Base-by-base conservation (phyloP, 2,888 invertebrate species). In the Drosophila helvetica region DNA sequence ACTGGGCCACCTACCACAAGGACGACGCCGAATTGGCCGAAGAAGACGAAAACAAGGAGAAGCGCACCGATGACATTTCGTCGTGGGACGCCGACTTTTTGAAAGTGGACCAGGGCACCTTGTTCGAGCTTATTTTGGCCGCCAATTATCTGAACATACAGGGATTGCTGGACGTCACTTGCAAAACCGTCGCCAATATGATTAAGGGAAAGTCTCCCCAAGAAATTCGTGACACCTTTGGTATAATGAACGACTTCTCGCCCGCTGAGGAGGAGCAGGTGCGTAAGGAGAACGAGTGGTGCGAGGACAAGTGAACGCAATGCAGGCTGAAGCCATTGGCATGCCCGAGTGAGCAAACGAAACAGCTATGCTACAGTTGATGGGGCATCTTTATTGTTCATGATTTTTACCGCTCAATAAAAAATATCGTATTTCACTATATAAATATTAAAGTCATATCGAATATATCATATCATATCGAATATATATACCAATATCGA, bases 81-180 rank as follows among this genome's bases (percentile, higher is more conserved):
- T 98, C 98, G 0, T 99, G 99, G 99, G 99, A 99, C 93, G 98
- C 98, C 0, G 99, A 99, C 92, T 99, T 99, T 90, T 93, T 99
- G 9, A 99, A 99, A 94, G 99, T 99, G 38, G 98, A 99, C 91
- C 98, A 99, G 92, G 63, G 75, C 18, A 74, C 74, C 8, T 51
- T 75, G 0, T 75, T 75, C 17, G 64, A 74, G 25, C 27, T 74
- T 3, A 75, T 74, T 17, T 17, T 69, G 46, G 74, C 74, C 8
- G 74, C 74, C 0, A 64, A 69, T 25, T 74, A 74, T 30, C 46
- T 74, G 19, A 69, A 75, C 17, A 74, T 74, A 17, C 76, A 63
- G 59, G 75, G 70, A 8, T 50, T 74, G 8, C 33, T 74, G n/a
- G 75, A 74, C 4, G 55, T 74, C 17, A 64, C 64, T 18, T 70